Conservation (phyloP, 37 sponge, comb jelly and placozoan species). For the Agelas oroides region DNA sequence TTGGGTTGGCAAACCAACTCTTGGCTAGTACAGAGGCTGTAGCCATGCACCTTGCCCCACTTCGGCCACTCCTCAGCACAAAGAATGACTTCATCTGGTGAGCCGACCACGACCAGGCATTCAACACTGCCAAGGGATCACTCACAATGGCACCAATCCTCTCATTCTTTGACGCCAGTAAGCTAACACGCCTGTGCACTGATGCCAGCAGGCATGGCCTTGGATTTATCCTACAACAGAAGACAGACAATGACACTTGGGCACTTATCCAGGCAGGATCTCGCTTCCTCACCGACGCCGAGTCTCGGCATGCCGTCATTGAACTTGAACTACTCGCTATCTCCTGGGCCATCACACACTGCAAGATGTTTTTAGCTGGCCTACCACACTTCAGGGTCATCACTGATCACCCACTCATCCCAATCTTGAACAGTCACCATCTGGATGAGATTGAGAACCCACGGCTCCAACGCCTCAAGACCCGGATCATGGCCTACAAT, state of each 20-base stretch:
- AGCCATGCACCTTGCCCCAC: constrained; percentile 18
- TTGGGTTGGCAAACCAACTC: constrained; percentile 52
- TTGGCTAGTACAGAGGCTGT: constrained; percentile 10
- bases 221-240: constrained; percentile 42
- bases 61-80: constrained; percentile 39
- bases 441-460: constrained; percentile 66
- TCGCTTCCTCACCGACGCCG: constrained; percentile 40
- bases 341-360: constrained; percentile 49
- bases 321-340: constrained; percentile 54
- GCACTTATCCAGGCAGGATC: constrained; percentile 35
- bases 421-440: constrained; percentile 54
- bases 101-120: constrained; percentile 29
- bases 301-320: constrained; percentile 43
- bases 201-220: constrained; percentile 52
- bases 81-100: constrained; percentile 58
- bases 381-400: constrained; percentile 45
- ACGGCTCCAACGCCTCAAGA: constrained; percentile 46
- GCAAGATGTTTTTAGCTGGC: constrained; percentile 46
- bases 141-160: constrained; percentile 34
- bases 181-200: constrained; percentile 45
- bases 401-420: constrained; percentile 51
- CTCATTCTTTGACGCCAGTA: constrained; percentile 40
- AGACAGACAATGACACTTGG: constrained; percentile 15
- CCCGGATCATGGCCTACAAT: constrained; percentile 38
- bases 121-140: constrained; percentile 8